phyloP scores from a whole-genome alignment of 2,888 invertebrate genomes.

The Hypomecis atomaria region DNA sequence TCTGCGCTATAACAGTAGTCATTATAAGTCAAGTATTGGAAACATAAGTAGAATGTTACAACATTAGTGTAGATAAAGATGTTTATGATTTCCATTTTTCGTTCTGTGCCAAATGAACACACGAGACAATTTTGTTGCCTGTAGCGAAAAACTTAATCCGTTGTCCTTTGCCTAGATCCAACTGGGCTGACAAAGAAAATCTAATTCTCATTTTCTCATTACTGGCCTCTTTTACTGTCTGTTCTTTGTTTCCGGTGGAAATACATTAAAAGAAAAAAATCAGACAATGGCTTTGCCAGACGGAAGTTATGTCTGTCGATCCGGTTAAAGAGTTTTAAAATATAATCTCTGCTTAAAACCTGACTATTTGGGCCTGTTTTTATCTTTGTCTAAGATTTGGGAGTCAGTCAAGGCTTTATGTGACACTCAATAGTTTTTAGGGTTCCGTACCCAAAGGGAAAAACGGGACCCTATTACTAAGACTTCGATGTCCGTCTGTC shows the following conservation, averaged over 20 bases:
- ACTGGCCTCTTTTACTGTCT: slow-evolving; percentile 64
- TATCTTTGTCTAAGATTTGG: background rate
- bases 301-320: slow-evolving; percentile 47
- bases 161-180: slow-evolving; percentile 56
- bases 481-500: too few species aligned
- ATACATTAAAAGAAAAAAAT: slow-evolving; percentile 57
- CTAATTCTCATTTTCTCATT: slow-evolving; percentile 77
- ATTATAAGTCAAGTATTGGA: too few species aligned
- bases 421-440: too few species aligned
- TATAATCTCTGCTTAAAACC: slow-evolving; percentile 17
- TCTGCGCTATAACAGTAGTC: too few species aligned
- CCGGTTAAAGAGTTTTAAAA: slow-evolving; percentile 45
- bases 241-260: slow-evolving; percentile 63
- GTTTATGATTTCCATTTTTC: too few species aligned
- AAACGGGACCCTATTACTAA: too few species aligned
- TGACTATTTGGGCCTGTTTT: background rate
- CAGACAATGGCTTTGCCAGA: slow-evolving; percentile 23
- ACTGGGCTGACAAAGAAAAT: slow-evolving; percentile 68
- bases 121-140: too few species aligned
- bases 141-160: slow-evolving; percentile 41
- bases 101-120: too few species aligned
- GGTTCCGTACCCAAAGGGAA: too few species aligned
- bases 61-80: too few species aligned
- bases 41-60: too few species aligned
- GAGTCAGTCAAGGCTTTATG: too few species aligned